These are phyloP conservation scores for Chrysochloris asiatica DNA, from an alignment of 2,113 vertebrate genomes.

Conservation along the genomic window DNA sequence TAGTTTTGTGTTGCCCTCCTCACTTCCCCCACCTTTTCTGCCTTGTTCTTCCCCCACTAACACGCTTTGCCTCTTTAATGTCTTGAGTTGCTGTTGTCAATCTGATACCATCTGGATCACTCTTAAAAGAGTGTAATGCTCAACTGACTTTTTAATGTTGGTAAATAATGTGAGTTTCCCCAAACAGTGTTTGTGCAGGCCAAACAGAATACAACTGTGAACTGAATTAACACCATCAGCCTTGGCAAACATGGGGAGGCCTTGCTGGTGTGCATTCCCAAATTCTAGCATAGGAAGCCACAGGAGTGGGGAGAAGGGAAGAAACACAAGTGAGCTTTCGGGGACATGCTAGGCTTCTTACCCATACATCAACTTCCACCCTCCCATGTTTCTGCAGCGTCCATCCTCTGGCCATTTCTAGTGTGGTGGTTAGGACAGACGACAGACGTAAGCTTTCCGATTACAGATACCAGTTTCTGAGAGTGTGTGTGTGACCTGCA, in stretches of 20 bases:
- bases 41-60: neutral
- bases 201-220: conserved; percentile 25
- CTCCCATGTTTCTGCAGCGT: neutral
- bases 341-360: neutral
- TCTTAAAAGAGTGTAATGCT: neutral
- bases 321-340: neutral
- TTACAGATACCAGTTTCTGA: neutral
- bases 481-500: neutral
- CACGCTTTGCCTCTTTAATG: too few species aligned
- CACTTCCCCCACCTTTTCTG: neutral
- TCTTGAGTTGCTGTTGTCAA: neutral
- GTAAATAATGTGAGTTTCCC: neutral
- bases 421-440: neutral
- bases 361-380: neutral
- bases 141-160: conserved; percentile 39
- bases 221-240: neutral
- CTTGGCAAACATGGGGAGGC: accelerated
- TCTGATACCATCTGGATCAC: neutral
- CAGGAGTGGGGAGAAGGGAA: neutral
- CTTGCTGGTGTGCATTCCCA: too few species aligned
- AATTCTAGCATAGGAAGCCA: neutral
- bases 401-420: neutral
- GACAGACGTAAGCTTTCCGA: neutral
- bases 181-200: neutral
- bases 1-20: neutral